Percentiles rank a stretch among this genome's conserved stretches.
Evolutionary conservation across 2,113 vertebrate genomes (phyloP).

Genomic region (Desmodus rotundus): DNA sequence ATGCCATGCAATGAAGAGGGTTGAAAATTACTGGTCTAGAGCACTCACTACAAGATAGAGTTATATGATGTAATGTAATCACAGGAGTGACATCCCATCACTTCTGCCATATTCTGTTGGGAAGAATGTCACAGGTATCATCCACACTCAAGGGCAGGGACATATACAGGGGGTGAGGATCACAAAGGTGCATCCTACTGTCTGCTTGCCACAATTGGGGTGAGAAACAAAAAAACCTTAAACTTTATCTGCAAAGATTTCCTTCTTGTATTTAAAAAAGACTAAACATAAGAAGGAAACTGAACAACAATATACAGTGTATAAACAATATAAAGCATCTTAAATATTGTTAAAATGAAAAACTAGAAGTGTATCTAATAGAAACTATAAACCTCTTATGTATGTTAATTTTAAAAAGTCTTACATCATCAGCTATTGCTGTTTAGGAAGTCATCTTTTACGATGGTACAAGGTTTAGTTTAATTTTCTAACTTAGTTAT

Average conservation of each 20-base stretch:
- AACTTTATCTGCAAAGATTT: neutral
- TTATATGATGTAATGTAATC: neutral
- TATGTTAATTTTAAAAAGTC: neutral
- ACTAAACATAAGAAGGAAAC: neutral
- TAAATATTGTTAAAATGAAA: neutral
- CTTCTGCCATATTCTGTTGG: neutral
- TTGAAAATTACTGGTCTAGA: too few species aligned
- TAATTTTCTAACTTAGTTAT: conserved; percentile 29
- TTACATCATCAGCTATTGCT: neutral
- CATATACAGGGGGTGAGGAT: neutral
- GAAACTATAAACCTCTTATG: neutral
- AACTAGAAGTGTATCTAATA: neutral
- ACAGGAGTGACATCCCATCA: neutral
- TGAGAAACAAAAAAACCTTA: neutral
- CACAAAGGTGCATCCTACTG: neutral
- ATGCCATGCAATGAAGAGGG: too few species aligned
- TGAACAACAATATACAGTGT: neutral
- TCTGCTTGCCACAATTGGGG: neutral
- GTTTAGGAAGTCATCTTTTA: neutral
- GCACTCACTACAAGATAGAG: neutral
- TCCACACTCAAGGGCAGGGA: neutral
- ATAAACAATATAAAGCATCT: neutral
- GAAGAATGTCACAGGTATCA: neutral
- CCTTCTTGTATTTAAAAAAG: neutral
- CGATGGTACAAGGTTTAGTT: neutral